Conservation (phyloP, 2,888 invertebrate genomes). For the Drosophila atroscutellata region DNA sequence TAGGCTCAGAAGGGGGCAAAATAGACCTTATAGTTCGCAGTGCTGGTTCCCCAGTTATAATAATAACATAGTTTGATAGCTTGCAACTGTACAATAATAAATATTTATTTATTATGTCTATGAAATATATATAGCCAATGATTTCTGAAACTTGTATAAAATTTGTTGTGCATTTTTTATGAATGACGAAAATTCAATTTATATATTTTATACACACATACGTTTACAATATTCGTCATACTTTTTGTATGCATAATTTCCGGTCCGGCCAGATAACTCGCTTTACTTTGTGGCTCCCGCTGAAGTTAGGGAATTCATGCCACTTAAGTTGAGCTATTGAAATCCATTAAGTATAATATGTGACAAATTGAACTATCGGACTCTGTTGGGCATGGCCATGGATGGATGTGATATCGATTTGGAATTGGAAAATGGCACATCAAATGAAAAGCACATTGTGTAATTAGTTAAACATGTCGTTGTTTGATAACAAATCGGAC, state of each 20-base stretch:
- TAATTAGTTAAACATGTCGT: slow-evolving; percentile 50
- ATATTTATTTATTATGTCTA: neutral
- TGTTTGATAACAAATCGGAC: slow-evolving; percentile 4
- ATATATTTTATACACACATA: neutral
- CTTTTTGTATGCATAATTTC: neutral
- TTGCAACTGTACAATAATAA: neutral
- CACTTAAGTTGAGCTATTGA: slow-evolving; percentile 22
- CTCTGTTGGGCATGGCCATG: slow-evolving; percentile 15
- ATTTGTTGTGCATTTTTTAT: neutral
- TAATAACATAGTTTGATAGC: neutral
- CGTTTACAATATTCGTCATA: neutral
- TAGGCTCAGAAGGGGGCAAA: too few relatives aligned
- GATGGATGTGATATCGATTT: slow-evolving; percentile 7
- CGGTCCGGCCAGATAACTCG: neutral
- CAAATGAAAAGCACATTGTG: slow-evolving; percentile 18
- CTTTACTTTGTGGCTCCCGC: neutral
- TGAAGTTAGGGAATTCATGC: neutral
- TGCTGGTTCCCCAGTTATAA: too few relatives aligned
- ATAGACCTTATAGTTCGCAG: too few relatives aligned
- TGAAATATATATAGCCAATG: neutral
- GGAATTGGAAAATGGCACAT: slow-evolving; percentile 5
- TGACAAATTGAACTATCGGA: slow-evolving; percentile 24
- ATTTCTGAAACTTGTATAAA: neutral
- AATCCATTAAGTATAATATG: slow-evolving; percentile 25
- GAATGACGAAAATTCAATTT: neutral